Evolutionary conservation across 2,888 invertebrate genomes (phyloP), one percentile per base, ranked within the genome.

Genomic region (Ceramica pisi): DNA sequence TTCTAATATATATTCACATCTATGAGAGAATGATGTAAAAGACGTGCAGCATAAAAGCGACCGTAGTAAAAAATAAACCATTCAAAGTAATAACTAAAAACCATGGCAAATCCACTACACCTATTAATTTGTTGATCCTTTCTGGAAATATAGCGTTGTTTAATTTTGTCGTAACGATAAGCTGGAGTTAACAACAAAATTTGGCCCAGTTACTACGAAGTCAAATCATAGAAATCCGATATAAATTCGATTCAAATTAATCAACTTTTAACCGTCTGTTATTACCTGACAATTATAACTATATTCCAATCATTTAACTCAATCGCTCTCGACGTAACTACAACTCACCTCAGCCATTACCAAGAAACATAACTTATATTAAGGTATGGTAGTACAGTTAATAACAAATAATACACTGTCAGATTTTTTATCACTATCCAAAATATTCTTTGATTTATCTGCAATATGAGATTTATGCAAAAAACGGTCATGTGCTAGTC

Each of bases 241-340:
- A 44, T 16, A 5, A 4, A 38, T 12, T 12, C 1, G 16, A 23
- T 7, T 53, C 21, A 9, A 55, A 53, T 53, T 19, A 56, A 16
- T 12, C 12, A 35, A 56, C 1, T 6, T 31, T 35, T 38, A 46
- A 38, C 23, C 35, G 16, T n/a, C 1, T n/a, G 16, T 55, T 12
- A 69, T 19, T 70, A 71, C 21, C 26, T 35, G 1, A 23, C 31
- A 23, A 50, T 51, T 59, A 51, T 51, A 35, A 60, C 9, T 35
- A 35, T 53, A 73, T 63, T 21, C 19, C 38, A 38, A 46, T 55
- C 4, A 75, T 75, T 35, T 50, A 5, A 44, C 23, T 35, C 10
- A 64, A 64, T 50, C n/a, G 14, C 50, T 14, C 38, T 44, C 48
- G 46, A 63, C 16, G n/a, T 77, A 55, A 44, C 23, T 44, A 10